Evolutionary conservation across 2,113 vertebrate genomes (phyloP).

Genomic region (Cyanocitta stelleri): DNA sequence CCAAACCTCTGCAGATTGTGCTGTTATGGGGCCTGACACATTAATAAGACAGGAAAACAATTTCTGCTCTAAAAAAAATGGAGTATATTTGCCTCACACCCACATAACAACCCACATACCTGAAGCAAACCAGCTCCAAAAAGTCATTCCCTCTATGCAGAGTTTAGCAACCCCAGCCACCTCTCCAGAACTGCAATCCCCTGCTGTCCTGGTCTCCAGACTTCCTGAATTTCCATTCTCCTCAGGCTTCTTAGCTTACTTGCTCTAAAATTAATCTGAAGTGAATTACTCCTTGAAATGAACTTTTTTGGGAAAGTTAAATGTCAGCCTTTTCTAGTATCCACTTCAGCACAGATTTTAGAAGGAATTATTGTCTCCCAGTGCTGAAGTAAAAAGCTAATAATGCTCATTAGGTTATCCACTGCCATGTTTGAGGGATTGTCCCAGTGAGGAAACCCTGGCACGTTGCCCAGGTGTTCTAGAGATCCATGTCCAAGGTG

Average conservation of each 20-base stretch:
- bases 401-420: not conserved
- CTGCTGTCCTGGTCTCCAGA: not conserved
- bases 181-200: not conserved
- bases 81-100: not conserved
- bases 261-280: conserved; percentile 8
- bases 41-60: not conserved
- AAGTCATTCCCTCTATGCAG: not conserved
- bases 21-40: not conserved
- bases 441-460: not conserved
- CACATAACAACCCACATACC: not conserved
- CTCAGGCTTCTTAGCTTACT: not conserved
- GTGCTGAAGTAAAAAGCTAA: not conserved
- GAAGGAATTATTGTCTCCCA: not conserved
- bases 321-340: not conserved
- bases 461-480: fast-evolving
- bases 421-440: not conserved
- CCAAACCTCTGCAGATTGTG: not conserved
- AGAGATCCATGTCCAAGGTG: not conserved
- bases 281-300: not conserved
- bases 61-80: not conserved
- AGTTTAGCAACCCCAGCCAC: not conserved
- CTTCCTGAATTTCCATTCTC: not conserved
- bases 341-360: not conserved
- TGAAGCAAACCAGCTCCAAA: not conserved
- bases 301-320: not conserved